A percentile compares a stretch with the other conserved stretches of the same genome.
Evolutionary conservation across 2,797 vertebrate species (phyloP).

Genomic region (Sebastes itinus): DNA sequence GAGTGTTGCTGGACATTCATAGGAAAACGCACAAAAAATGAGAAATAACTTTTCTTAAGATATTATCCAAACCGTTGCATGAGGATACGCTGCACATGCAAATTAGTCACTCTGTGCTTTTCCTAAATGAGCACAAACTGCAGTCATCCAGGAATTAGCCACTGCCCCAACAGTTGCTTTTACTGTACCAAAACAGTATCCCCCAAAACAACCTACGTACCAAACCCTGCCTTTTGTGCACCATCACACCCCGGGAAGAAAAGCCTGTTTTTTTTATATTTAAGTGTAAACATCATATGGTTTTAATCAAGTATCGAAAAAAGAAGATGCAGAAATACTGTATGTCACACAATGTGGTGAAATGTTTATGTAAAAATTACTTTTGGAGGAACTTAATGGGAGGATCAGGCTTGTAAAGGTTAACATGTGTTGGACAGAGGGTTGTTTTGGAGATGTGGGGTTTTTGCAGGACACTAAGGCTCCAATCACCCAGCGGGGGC

Average conservation of each 20-base stretch:
- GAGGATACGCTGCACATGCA: not conserved
- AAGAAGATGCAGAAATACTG: not conserved
- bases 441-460: not conserved
- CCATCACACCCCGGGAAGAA: not conserved
- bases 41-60: no score
- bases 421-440: not conserved
- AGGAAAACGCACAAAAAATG: no score
- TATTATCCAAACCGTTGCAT: no score
- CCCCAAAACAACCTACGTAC: not conserved
- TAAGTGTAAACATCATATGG: not conserved
- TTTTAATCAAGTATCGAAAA: not conserved
- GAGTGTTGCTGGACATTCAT: no score
- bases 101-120: not conserved
- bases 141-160: not conserved
- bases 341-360: not conserved
- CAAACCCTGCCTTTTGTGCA: not conserved
- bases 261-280: not conserved
- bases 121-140: not conserved
- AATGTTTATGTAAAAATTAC: not conserved
- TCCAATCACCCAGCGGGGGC: slow-evolving; percentile 24
- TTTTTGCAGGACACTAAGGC: not conserved
- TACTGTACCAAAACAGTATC: not conserved
- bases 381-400: not conserved
- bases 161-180: not conserved
- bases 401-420: not conserved